Evolutionary conservation across 2,888 invertebrate species (phyloP).

Genomic region (Amphipoea lucens): DNA sequence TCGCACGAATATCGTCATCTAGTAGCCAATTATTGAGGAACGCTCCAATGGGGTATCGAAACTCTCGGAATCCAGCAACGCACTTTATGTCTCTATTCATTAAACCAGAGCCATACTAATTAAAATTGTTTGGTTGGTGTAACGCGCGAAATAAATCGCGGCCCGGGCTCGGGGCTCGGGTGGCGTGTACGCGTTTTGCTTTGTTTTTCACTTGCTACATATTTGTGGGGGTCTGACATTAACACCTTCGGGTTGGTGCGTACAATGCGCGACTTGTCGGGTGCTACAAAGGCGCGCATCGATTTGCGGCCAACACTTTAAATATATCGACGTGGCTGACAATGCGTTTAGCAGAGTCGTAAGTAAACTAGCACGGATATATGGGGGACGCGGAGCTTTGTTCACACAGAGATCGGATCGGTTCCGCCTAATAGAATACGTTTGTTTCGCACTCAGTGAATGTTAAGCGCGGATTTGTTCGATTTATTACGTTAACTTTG

Average conservation of each 20-base stretch:
- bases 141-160: slow-evolving; percentile 80
- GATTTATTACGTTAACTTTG: slow-evolving; percentile 61
- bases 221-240: slow-evolving; percentile 80
- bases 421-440: slow-evolving; percentile 82
- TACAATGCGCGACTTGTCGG: slow-evolving; percentile 78
- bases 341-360: slow-evolving; percentile 75
- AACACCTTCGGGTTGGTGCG: slow-evolving; percentile 74
- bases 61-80: slow-evolving; percentile 72
- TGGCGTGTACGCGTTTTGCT: slow-evolving; percentile 74
- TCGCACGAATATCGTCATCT: slow-evolving; percentile 80
- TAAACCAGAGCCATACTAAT: slow-evolving; percentile 81
- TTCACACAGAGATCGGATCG: slow-evolving; percentile 79
- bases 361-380: slow-evolving; percentile 79
- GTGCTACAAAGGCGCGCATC: slow-evolving; percentile 78
- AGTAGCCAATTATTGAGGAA: slow-evolving; percentile 83
- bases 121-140: slow-evolving; percentile 83
- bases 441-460: slow-evolving; percentile 70
- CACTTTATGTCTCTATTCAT: slow-evolving; percentile 85
- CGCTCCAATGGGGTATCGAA: slow-evolving; percentile 77
- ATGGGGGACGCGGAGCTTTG: slow-evolving; percentile 78
- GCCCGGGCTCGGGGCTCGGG: slow-evolving; percentile 60
- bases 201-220: slow-evolving; percentile 81
- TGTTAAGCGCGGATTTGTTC: slow-evolving; percentile 59
- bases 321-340: slow-evolving; percentile 78
- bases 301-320: slow-evolving; percentile 82